Base-by-base conservation (phyloP, 2,797 vertebrate species). In the Bryconaethiops microstoma region DNA sequence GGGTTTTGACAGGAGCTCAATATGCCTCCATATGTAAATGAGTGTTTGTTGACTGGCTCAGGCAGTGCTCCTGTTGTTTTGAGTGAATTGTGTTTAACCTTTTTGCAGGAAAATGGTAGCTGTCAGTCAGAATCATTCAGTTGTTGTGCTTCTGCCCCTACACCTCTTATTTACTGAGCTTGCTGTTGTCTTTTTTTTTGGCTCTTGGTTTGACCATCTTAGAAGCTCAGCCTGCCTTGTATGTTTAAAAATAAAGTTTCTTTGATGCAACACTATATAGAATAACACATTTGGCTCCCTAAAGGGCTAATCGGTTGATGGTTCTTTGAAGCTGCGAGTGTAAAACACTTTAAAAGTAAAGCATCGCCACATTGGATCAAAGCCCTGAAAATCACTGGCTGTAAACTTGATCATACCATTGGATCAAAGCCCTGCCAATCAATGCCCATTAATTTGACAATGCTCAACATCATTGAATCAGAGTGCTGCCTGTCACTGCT, bases 1-100 rank as follows among this genome's bases (percentile, higher is more conserved):
- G 68, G 68, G 40, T 59, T 74, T 54, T 60, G 79, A 82, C 62
- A 69, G 68, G n/a, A 74, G 25, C 74, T 63, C 80, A 35, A 68
- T 68, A 74, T 13, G 69, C 39, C 63, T 52, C 16, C 4, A 35
- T 76, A 74, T 76, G 60, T 60, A 70, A 71, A 70, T 4, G 57
- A 7, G 19, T 67, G 80, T 54, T 79, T 67, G 25, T 79, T 63
- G 45, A 57, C 60, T 21, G 10, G 35, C 62, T 5, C 40, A 29
- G 78, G 45, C 64, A 13, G 5, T 29, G 25, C 77, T 23, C 60
- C 40, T 42, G 81, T 9, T 39, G 55, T 67, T 73, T 76, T 70
- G 57, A 52, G 19, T 17, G 8, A 74, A 78, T 60, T 12, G 8
- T 10, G 7, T 77, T 82, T 60, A 14, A 54, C 35, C 59, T 82